Conservation (phyloP, 2,888 invertebrate genomes). For the Epistrophella euchroma region DNA sequence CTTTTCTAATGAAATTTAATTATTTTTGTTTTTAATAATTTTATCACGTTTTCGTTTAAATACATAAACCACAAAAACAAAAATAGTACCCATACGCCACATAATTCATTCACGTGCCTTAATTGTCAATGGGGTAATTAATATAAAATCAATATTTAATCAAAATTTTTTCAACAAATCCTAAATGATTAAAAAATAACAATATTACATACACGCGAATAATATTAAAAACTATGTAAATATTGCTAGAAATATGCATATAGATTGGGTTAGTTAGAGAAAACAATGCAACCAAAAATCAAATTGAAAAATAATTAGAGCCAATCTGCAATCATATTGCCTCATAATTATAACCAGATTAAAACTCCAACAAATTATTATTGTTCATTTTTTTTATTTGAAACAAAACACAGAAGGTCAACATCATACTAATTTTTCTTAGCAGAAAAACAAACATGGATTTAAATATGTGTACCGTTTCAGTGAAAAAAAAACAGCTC, state of each 20-base stretch:
- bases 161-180: neutral
- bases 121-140: neutral
- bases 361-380: neutral
- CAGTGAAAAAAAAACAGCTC: too few species aligned
- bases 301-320: neutral
- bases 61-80: neutral
- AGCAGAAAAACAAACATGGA: too few species aligned
- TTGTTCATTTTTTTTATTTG: too few species aligned
- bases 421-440: too few species aligned
- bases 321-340: neutral
- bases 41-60: constrained; percentile 7
- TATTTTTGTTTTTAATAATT: neutral
- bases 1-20: neutral
- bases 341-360: neutral
- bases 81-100: constrained; percentile 17
- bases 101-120: neutral
- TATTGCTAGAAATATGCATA: too few species aligned
- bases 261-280: constrained; percentile 7
- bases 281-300: neutral
- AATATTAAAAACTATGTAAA: neutral
- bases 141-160: constrained; percentile 23
- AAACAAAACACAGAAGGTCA: too few species aligned
- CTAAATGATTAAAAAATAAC: neutral
- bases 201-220: neutral
- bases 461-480: too few species aligned